These are phyloP conservation scores for Callionymus lyra DNA, from an alignment of 2,113 vertebrate genomes.

Conservation along the genomic window DNA sequence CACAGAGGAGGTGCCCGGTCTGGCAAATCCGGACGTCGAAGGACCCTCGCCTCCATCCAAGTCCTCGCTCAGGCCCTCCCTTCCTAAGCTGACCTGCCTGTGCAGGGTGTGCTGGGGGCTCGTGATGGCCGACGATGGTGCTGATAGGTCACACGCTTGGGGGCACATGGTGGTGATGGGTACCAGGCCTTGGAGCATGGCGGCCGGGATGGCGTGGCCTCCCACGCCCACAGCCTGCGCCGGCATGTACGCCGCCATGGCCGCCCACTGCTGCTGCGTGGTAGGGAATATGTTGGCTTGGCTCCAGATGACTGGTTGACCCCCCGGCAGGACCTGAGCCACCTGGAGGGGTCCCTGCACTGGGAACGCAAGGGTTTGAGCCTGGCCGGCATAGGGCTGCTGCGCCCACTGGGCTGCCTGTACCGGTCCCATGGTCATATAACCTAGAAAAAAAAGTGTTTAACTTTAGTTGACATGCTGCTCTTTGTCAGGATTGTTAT, in stretches of 20 bases:
- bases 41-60: slow-evolving; percentile 53
- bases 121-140: slow-evolving; percentile 73
- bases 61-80: slow-evolving; percentile 33
- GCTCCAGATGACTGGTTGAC: slow-evolving; percentile 92
- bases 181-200: slow-evolving; percentile 89
- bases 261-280: slow-evolving; percentile 90
- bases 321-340: slow-evolving; percentile 90
- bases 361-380: slow-evolving; percentile 83
- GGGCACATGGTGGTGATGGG: slow-evolving; percentile 81
- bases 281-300: slow-evolving; percentile 89
- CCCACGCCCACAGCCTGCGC: slow-evolving; percentile 83
- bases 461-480: too few species aligned
- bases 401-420: slow-evolving; percentile 95
- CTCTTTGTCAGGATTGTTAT: too few species aligned
- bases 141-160: slow-evolving; percentile 74
- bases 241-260: slow-evolving; percentile 93
- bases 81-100: slow-evolving; percentile 47
- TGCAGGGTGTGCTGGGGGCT: slow-evolving; percentile 78
- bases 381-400: slow-evolving; percentile 80
- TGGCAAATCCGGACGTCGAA: slow-evolving; percentile 35
- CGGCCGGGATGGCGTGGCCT: slow-evolving; percentile 79
- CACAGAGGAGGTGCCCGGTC: slow-evolving; percentile 20
- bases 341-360: slow-evolving; percentile 69
- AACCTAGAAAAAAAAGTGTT: slow-evolving; percentile 73
- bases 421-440: slow-evolving; percentile 96